Conservation (phyloP, 2,113 vertebrate species). For the Mohoua ochrocephala region DNA sequence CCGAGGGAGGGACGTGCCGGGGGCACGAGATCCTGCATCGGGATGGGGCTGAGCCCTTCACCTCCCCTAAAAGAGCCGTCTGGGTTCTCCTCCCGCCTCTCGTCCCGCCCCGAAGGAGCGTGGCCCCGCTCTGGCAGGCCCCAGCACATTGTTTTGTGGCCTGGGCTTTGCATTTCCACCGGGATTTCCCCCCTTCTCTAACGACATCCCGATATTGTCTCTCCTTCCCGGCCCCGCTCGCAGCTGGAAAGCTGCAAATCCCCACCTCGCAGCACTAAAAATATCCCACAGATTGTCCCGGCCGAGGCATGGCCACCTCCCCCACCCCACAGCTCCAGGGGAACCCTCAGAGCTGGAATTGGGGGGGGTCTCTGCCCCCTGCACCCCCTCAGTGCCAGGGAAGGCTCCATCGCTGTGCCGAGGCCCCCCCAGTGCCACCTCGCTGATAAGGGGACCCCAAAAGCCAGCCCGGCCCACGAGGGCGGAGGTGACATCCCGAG, state of each 20-base stretch:
- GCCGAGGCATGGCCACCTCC: not conserved
- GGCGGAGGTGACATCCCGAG: not conserved
- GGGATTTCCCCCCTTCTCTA: conserved; percentile 38
- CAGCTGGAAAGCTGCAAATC: conserved; percentile 54
- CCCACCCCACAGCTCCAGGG: not conserved
- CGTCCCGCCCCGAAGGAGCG: not conserved
- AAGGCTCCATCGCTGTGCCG: fast-evolving
- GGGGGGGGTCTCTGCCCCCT: not conserved
- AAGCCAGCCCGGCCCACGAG: not conserved
- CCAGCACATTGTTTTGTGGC: not conserved
- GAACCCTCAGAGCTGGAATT: not conserved
- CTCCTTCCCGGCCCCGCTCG: conserved; percentile 48
- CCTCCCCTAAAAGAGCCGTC: not conserved
- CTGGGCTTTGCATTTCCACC: conserved; percentile 35
- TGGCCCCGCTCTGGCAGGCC: not conserved
- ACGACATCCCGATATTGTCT: conserved; percentile 66
- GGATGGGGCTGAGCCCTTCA: not conserved
- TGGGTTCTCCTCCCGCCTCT: not conserved
- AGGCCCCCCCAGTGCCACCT: not conserved
- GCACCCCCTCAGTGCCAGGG: not conserved
- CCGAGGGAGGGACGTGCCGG: not conserved
- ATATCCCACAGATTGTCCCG: not conserved
- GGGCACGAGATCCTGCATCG: fast-evolving
- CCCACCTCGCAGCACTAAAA: conserved; percentile 9
- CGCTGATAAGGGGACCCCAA: fast-evolving